Evolutionary conservation across 2,797 vertebrate species (phyloP), one percentile per base, ranked within the genome.

Genomic region (Sebastes iracundus): DNA sequence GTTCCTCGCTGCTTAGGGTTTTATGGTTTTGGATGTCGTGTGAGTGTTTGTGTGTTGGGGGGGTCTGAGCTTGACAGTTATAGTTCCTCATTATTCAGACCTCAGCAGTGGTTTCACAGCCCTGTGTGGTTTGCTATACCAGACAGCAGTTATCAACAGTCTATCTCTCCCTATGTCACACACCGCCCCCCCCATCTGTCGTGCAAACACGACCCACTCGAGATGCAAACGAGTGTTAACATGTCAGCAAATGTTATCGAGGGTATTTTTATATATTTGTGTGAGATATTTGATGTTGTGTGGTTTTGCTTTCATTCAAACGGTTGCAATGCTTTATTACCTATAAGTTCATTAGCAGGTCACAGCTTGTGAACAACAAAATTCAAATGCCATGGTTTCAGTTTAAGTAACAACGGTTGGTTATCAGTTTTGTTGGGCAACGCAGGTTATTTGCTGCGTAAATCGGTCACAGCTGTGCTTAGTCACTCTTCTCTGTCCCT

Each of bases 1-100:
- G 4, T 20, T 61, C 13, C 7, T 3, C 22, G 35, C 63, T 55
- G 13, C 46, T 64, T 16, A 33, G 27, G 63, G 23, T 64, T 67
- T 66, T 33, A 38, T n/a, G 22, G 42, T 62, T 66, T 59, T 32
- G 23, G 59, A 16, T 55, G 27, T 75, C 35, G 14, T 32, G 33
- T 69, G 60, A 75, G 28, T 60, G 46, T 61, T 13, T 64, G 62
- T 79, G 66, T 56, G 62, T 20, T 3, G 65, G 79, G 42, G 42
- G 77, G 65, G 81, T 86, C 82, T 88, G 16, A 77, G 81, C 20
- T 68, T 89, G 91, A 88, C 93, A 88, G 92, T 94, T 93, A 90
- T 66, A 91, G 90, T 94, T 94, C 92, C 92, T 92, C 90, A 90
- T 93, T 92, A 91, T 88, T 93, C 79, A 77, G 86, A 87, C 87